Evolutionary conservation across 2,888 invertebrate genomes (phyloP), one percentile per base, ranked within the genome.

Genomic region (Magallana nippona): DNA sequence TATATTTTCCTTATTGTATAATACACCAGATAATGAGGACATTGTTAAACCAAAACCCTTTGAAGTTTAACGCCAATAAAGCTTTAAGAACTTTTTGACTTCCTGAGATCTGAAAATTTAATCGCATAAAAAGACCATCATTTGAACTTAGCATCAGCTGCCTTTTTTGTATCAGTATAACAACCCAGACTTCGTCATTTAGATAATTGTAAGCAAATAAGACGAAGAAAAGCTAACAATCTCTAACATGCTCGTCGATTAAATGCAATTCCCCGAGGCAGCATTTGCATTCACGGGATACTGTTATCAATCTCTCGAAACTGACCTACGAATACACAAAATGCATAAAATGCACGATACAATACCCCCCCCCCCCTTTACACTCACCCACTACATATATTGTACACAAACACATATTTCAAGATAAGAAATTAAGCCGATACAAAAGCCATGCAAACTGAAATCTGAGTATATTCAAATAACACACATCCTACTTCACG

Each of bases 131-230:
- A 19, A 22, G 63, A 27, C 32, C 22, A 22, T 22, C 63, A 27
- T 27, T 19, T 63, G 63, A 15, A 63, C 63, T 22, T 63, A 22
- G 27, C 22, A 22, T 63, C 13, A 63, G 17, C 44, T 15, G 60
- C 60, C 27, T 22, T 63, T 44, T 63, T 63, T 63, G 27, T 63
- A 63, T 63, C 22, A 63, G 32, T 63, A 63, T 27, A 63, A 22
- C 13, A 63, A 19, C 22, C 63, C 27, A 63, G 11, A 27, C 27
- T 27, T 63, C 22, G 13, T 63, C 63, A 27, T 63, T 63, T 27
- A 10, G 27, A 63, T 63, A 63, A 63, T 63, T 22, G 63, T 63
- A 63, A 63, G 63, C 63, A 63, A 63, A 63, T 63, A 63, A 63
- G 19, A 27, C 63, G 22, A 22, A 63, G 63, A 22, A 63, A 22